These are phyloP conservation scores for Macrobrachium nipponense DNA, from an alignment of 1,140 invertebrate genomes.

Conservation along the genomic window DNA sequence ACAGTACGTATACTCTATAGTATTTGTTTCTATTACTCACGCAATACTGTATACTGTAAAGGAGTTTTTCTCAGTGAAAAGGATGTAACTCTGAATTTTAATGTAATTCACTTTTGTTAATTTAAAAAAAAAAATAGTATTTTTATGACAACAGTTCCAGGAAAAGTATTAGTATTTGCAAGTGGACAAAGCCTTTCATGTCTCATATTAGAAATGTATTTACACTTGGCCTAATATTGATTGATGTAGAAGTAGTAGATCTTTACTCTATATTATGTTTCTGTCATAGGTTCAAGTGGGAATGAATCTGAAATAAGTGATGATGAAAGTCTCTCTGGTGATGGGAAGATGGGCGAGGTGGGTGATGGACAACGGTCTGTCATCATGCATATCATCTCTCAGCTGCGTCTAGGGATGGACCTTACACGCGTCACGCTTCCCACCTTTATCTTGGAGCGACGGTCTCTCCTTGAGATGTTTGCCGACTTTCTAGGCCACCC, in stretches of 20 bases:
- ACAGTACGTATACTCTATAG: too few relatives aligned
- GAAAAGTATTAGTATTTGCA: too few relatives aligned
- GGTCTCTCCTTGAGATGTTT: conserved; percentile 97
- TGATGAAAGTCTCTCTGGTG: conserved; percentile 67
- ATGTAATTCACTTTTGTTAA: too few relatives aligned
- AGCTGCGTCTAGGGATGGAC: conserved; percentile 94
- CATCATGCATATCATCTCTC: conserved; percentile 70
- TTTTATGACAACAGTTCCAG: too few relatives aligned
- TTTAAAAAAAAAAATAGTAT: too few relatives aligned
- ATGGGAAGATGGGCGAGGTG: conserved; percentile 64
- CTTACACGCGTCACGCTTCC: conserved; percentile 95
- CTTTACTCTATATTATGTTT: not conserved
- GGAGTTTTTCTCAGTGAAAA: too few relatives aligned
- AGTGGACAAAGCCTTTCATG: too few relatives aligned
- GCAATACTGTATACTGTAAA: too few relatives aligned
- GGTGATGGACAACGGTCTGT: conserved; percentile 73
- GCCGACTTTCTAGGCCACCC: conserved; percentile 99
- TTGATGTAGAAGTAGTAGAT: not conserved
- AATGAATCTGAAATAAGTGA: conserved; percentile 69
- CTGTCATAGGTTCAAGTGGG: conserved; percentile 27
- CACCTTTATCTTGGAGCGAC: conserved; percentile 89
- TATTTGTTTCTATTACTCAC: too few relatives aligned
- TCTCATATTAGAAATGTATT: too few relatives aligned
- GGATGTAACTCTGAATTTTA: too few relatives aligned
- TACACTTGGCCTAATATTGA: too few relatives aligned